Percentiles rank a stretch among this genome's conserved stretches.
These are phyloP conservation scores for Aquatica leii DNA, from an alignment of 2,888 invertebrate species.

Conservation along the genomic window DNA sequence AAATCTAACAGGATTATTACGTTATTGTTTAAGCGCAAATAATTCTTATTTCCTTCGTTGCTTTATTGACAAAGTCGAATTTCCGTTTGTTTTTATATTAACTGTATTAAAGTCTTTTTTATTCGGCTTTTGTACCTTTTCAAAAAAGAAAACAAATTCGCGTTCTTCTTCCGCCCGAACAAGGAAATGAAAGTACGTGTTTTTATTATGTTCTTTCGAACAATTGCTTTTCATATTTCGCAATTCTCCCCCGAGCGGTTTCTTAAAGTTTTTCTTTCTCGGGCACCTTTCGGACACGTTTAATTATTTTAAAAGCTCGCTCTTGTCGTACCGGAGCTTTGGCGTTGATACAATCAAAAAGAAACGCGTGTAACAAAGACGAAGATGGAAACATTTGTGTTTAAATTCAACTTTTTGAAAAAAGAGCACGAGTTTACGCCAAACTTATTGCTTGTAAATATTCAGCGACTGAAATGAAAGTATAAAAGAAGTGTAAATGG, in stretches of 20 bases:
- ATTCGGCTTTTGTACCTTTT: constrained; percentile 29
- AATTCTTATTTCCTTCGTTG: constrained; percentile 27
- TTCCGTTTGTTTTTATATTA: constrained; percentile 34
- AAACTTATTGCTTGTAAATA: constrained; percentile 37
- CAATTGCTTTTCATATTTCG: constrained; percentile 37
- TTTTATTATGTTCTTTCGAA: constrained; percentile 35
- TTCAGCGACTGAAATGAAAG: constrained; percentile 33
- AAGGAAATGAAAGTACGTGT: constrained; percentile 38
- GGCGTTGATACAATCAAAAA: constrained; percentile 1
- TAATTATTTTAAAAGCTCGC: constrained; percentile 29
- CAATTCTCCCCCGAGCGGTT: constrained; percentile 13
- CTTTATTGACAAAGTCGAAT: constrained; percentile 24
- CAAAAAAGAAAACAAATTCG: constrained; percentile 26
- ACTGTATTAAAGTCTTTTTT: constrained; percentile 23
- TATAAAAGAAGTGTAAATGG: constrained; percentile 33
- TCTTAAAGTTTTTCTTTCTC: constrained; percentile 9
- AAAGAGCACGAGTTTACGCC: constrained; percentile 33
- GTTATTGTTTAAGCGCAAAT: constrained; percentile 18
- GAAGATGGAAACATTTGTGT: constrained; percentile 20
- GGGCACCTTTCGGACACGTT: constrained; percentile 10
- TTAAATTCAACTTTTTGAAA: constrained; percentile 29
- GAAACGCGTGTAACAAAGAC: constrained; percentile 12
- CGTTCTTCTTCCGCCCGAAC: constrained; percentile 29
- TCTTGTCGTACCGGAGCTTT: constrained; percentile 17
- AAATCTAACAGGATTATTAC: constrained; percentile 3